Evolutionary conservation across 2,797 vertebrate genomes (phyloP).

Genomic region (Sebastolobus altivelis): DNA sequence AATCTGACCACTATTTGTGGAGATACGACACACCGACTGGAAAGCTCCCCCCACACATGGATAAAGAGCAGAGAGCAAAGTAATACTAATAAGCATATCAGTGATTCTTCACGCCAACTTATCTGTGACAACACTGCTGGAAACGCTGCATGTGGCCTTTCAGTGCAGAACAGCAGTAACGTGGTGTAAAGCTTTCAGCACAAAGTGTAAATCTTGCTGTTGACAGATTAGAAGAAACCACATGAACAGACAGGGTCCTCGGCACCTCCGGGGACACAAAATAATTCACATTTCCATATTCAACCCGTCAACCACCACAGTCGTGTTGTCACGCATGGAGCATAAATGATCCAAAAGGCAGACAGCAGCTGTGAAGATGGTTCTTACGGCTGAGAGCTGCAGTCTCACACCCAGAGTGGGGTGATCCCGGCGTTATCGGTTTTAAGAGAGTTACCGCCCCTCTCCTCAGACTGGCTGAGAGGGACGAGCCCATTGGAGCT

Average conservation of each 20-base stretch:
- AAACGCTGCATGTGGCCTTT: not conserved
- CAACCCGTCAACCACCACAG: not conserved
- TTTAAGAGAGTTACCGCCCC: constrained; percentile 16
- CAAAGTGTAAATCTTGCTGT: constrained; percentile 2
- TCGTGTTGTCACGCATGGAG: not conserved
- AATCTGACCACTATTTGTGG: not conserved
- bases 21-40: not conserved
- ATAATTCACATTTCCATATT: constrained; percentile 16
- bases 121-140: constrained; percentile 27
- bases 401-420: constrained; percentile 25
- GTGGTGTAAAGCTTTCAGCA: not conserved
- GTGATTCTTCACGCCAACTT: constrained; percentile 29
- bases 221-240: constrained; percentile 4
- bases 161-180: not conserved
- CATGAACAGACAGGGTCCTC: not conserved
- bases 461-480: constrained; percentile 34
- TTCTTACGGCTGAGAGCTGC: constrained; percentile 1
- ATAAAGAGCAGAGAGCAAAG: not conserved
- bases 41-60: not conserved
- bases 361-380: constrained; percentile 48
- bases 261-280: not conserved
- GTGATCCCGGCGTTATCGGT: not conserved
- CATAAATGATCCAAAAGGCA: constrained; percentile 27
- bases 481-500: constrained; percentile 25
- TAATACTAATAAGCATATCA: constrained; percentile 15